Evolutionary conservation across 2,888 invertebrate species (phyloP).

Genomic region (Bellardia bayeri): DNA sequence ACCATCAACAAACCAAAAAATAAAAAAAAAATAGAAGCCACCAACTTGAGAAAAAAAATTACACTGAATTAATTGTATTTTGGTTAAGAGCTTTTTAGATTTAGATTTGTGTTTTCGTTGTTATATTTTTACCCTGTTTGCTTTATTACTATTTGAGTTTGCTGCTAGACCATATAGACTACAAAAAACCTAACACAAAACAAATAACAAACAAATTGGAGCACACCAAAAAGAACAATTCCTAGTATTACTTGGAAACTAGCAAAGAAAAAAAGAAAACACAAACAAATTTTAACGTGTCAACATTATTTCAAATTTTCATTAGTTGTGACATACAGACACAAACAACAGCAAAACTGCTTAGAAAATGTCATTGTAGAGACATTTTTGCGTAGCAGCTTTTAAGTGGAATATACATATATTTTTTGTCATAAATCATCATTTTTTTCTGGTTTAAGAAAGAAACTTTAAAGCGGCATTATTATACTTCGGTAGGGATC

Average conservation of each 20-base stretch:
- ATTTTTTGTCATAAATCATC: not conserved
- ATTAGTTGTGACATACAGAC: constrained; percentile 24
- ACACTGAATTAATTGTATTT: constrained; percentile 16
- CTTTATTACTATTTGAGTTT: not conserved
- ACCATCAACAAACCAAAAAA: not conserved
- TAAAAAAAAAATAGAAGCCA: not conserved
- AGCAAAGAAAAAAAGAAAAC: not conserved
- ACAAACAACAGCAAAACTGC: not conserved
- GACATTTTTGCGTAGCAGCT: not conserved
- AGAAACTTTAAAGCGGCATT: too few species aligned
- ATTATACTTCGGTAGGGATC: too few species aligned
- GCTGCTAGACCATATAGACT: not conserved
- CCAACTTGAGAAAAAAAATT: not conserved
- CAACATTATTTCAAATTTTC: constrained; percentile 48
- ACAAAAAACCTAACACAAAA: not conserved
- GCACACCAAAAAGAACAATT: not conserved
- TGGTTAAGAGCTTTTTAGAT: constrained; percentile 26
- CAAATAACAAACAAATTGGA: not conserved
- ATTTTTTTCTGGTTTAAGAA: not conserved
- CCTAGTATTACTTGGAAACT: not conserved
- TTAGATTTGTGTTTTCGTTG: not conserved
- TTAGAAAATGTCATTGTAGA: not conserved
- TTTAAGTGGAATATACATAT: not conserved
- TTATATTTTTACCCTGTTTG: not conserved
- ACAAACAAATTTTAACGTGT: constrained; percentile 37